Evolutionary conservation across 2,797 vertebrate species (phyloP), one percentile per base, ranked within the genome.

Genomic region (Cryptoprocta ferox): DNA sequence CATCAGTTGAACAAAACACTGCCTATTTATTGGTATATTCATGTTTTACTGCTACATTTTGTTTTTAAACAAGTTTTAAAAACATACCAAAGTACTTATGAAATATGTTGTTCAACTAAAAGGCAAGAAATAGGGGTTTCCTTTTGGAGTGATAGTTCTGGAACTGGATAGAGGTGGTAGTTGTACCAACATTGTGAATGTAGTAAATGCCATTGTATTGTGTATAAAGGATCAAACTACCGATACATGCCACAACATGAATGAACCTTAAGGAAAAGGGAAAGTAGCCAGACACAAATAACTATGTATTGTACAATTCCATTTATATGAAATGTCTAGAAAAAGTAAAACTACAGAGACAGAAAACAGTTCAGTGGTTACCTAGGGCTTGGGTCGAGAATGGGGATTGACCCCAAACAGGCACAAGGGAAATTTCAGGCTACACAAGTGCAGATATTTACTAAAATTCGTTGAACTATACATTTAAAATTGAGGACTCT

Each of bases 401-500:
- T 6, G 30, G 16, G 2, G 24, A 56, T 3, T 85, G 19, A 66
- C 9, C 53, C 5, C 66, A 68, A 82, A 86, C 4, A 19, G 37
- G 8, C 76, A 91, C 14, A 94, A 95, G 8, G 26, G 6, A 78
- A 91, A 78, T 42, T 59, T 78, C 39, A 39, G 7, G 26, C 2
- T 81, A 30, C 42, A 28, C 37, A 83, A 73, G 28, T 59, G 2
- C 56, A 59, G 37, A 93, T 45, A 50, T 80, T 81, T 82, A 81
- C 45, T 90, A 82, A 94, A 53, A 71, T 42, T 86, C 37, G 68
- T 15, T 53, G 35, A 94, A 89, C 7, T 56, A 9, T 53, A 89
- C 42, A 81, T 45, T 90, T 91, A 35, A 83, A 93, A 90, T 6
- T 82, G 32, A 92, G 65, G 12, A 76, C 32, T 70, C 95, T 61